These are phyloP conservation scores for Drosophila guanche DNA, from an alignment of 1,140 invertebrate species.

Conservation along the genomic window DNA sequence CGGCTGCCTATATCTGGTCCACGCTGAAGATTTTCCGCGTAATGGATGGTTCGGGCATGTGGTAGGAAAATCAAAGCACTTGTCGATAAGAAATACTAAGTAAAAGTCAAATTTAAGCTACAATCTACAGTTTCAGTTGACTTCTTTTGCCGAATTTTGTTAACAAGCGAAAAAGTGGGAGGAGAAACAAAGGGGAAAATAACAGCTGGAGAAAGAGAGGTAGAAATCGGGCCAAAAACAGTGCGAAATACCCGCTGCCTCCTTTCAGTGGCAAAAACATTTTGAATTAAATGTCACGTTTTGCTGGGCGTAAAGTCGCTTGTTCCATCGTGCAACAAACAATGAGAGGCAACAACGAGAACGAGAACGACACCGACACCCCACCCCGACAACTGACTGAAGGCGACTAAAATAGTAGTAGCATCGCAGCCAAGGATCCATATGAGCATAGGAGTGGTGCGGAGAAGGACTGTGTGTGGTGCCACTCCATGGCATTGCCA, in stretches of 20 bases:
- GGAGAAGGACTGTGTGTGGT: no score
- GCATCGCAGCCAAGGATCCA: conserved; percentile 10
- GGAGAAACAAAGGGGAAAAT: no score
- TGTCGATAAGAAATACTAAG: not conserved
- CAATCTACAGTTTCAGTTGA: not conserved
- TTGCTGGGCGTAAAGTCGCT: conserved; percentile 61
- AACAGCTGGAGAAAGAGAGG: no score
- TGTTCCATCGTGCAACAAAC: conserved; percentile 55
- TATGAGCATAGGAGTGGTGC: conserved; percentile 2
- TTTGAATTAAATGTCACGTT: conserved; percentile 76
- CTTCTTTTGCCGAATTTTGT: conserved; percentile 19
- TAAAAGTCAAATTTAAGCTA: no score
- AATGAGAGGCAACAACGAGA: conserved; percentile 32
- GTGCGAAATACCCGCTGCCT: not conserved
- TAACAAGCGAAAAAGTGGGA: conserved; percentile 1
- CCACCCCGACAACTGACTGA: not conserved
- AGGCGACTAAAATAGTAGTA: conserved; percentile 55
- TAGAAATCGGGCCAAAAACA: not conserved
- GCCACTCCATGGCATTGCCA: conserved; percentile 34
- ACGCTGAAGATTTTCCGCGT: conserved; percentile 93
- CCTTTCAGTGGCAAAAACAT: conserved; percentile 36
- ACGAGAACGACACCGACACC: conserved; percentile 18
- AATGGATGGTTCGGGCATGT: conserved; percentile 88
- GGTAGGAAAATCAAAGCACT: not conserved
- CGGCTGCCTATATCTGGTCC: conserved; percentile 92